Conservation (phyloP, 2,797 vertebrate genomes). For the Eidolon dupreanum region DNA sequence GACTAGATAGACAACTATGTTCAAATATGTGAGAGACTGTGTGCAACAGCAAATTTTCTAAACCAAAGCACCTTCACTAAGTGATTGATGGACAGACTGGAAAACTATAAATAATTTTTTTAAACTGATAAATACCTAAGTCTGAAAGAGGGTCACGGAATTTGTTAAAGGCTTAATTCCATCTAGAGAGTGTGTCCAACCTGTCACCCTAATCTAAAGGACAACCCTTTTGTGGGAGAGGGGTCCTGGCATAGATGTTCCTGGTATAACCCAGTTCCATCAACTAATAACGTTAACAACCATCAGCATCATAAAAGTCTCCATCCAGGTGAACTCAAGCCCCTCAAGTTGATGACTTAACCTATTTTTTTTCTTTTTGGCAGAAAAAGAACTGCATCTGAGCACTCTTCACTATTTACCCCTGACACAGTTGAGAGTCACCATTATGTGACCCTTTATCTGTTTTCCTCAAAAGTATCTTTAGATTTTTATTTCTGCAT, state of each 20-base stretch:
- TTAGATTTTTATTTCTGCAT: background rate
- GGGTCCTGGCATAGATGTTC: background rate
- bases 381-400: background rate
- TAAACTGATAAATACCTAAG: background rate
- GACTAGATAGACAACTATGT: constrained; percentile 63
- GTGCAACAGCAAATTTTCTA: constrained; percentile 28
- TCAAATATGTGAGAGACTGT: constrained; percentile 46
- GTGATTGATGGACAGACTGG: background rate
- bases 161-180: constrained; percentile 24
- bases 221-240: background rate
- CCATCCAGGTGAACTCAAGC: background rate
- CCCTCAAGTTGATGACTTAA: background rate
- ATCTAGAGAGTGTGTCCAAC: background rate
- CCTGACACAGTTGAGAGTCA: background rate
- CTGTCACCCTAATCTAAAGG: background rate
- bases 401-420: background rate
- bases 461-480: constrained; percentile 18
- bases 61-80: constrained; percentile 62
- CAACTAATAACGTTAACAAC: background rate
- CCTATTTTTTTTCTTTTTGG: background rate
- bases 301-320: background rate
- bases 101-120: background rate
- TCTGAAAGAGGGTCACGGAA: background rate
- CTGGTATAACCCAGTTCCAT: background rate
- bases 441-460: background rate